A percentile compares a stretch with the other conserved stretches of the same genome.
Evolutionary conservation across 1,140 invertebrate species (phyloP).

Genomic region (Drosophila grimshawi): DNA sequence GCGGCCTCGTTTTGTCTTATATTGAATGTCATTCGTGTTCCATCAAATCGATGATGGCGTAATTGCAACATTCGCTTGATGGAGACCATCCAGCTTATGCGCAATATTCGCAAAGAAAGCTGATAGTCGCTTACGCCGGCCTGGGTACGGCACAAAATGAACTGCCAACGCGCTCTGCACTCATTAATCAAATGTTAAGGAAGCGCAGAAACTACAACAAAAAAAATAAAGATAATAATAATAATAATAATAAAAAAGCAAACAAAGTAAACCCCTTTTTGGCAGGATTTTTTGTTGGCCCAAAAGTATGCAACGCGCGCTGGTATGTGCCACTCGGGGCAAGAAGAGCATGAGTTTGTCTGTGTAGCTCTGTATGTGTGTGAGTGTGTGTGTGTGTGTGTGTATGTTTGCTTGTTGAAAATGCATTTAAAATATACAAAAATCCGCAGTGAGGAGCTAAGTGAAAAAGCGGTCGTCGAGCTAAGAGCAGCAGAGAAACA

Average conservation of each 20-base stretch:
- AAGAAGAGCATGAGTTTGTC: not conserved
- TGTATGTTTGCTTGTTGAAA: slow-evolving; percentile 65
- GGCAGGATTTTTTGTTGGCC: slow-evolving; percentile 52
- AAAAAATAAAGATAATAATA: slow-evolving; percentile 18
- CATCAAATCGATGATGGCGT: slow-evolving; percentile 48
- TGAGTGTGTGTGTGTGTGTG: slow-evolving; percentile 9
- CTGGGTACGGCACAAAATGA: slow-evolving; percentile 68
- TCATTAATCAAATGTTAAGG: slow-evolving; percentile 80
- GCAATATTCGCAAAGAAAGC: slow-evolving; percentile 60
- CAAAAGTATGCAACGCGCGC: slow-evolving; percentile 50
- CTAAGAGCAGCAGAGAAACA: not conserved
- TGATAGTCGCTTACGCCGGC: slow-evolving; percentile 29
- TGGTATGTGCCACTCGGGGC: slow-evolving; percentile 7
- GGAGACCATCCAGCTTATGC: slow-evolving; percentile 60
- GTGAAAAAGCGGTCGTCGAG: slow-evolving; percentile 66
- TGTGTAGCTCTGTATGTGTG: slow-evolving; percentile 19
- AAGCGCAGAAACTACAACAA: slow-evolving; percentile 52
- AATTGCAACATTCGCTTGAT: slow-evolving; percentile 39
- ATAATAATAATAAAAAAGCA: slow-evolving; percentile 13
- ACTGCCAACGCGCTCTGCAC: slow-evolving; percentile 69
- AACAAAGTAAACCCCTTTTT: slow-evolving; percentile 35
- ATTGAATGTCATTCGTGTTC: not conserved
- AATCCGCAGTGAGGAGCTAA: slow-evolving; percentile 73
- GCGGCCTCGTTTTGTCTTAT: slow-evolving; percentile 1
- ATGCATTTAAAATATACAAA: slow-evolving; percentile 82